These are phyloP conservation scores for Tridacna crocea DNA, from an alignment of 2,888 invertebrate genomes.

Conservation along the genomic window DNA sequence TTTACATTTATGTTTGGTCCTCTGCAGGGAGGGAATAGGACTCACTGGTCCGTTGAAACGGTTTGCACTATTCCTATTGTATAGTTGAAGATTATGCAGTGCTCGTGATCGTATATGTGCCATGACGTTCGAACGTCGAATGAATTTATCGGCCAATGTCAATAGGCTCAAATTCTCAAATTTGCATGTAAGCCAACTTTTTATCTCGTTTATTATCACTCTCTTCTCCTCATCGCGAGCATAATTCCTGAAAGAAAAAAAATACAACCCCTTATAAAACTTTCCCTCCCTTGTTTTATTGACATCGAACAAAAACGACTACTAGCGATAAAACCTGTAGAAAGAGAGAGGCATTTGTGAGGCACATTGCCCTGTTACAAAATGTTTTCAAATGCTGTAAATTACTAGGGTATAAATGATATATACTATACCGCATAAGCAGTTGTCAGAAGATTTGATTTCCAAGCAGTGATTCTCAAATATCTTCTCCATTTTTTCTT, in stretches of 20 bases:
- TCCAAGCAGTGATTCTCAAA: too few relatives aligned
- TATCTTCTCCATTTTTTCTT: too few relatives aligned
- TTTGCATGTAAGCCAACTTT: slow-evolving; percentile 42
- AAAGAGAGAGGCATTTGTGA: too few relatives aligned
- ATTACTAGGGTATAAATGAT: too few relatives aligned
- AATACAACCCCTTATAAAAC: not conserved
- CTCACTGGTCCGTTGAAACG: not conserved
- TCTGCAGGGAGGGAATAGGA: not conserved
- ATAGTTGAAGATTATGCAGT: not conserved
- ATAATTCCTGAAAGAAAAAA: not conserved
- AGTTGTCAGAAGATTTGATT: too few relatives aligned
- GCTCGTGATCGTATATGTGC: not conserved
- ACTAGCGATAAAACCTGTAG: too few relatives aligned
- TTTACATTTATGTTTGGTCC: slow-evolving; percentile 1
- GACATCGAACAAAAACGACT: too few relatives aligned
- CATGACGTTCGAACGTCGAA: slow-evolving; percentile 39
- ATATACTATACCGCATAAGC: too few relatives aligned
- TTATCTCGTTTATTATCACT: slow-evolving; percentile 35
- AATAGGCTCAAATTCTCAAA: slow-evolving; percentile 23
- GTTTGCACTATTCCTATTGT: not conserved
- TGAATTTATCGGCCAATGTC: slow-evolving; percentile 33
- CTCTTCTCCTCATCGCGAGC: not conserved
- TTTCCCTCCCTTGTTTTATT: too few relatives aligned
- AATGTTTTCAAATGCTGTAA: too few relatives aligned
- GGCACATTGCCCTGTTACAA: too few relatives aligned